Evolutionary conservation across 2,113 vertebrate species (phyloP).

Genomic region (Cebidichthys violaceus): DNA sequence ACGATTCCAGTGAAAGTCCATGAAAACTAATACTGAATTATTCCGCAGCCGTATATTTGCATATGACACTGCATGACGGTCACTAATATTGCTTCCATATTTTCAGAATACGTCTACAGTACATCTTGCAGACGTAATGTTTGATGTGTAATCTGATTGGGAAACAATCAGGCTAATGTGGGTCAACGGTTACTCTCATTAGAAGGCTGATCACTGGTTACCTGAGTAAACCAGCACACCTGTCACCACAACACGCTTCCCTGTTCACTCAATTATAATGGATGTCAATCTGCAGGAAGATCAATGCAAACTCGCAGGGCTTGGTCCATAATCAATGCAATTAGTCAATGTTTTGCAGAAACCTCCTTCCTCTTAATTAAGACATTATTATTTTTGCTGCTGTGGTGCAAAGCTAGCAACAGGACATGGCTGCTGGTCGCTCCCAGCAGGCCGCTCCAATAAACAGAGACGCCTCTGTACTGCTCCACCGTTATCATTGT

Average conservation of each 20-base stretch:
- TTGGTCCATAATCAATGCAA: neutral
- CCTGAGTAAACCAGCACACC: neutral
- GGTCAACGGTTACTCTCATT: neutral
- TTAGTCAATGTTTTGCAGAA: neutral
- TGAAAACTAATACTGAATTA: too few species aligned
- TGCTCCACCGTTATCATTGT: neutral
- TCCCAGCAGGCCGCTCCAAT: neutral
- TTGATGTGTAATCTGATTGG: neutral
- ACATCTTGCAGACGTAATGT: neutral
- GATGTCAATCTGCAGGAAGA: neutral
- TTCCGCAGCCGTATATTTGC: neutral
- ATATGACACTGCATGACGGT: neutral
- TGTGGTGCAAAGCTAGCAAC: conserved; percentile 6
- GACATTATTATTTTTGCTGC: neutral
- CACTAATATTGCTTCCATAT: neutral
- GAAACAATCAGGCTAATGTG: neutral
- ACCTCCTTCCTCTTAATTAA: neutral
- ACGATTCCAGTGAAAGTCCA: neutral
- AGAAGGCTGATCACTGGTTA: neutral
- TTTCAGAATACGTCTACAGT: neutral
- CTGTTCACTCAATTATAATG: neutral
- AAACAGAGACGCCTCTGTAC: neutral
- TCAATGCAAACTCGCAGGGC: neutral
- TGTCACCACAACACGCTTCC: neutral
- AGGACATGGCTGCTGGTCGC: neutral